Conservation (phyloP, 2,888 invertebrate species). For the Cataglyphis rosenhaueri region DNA sequence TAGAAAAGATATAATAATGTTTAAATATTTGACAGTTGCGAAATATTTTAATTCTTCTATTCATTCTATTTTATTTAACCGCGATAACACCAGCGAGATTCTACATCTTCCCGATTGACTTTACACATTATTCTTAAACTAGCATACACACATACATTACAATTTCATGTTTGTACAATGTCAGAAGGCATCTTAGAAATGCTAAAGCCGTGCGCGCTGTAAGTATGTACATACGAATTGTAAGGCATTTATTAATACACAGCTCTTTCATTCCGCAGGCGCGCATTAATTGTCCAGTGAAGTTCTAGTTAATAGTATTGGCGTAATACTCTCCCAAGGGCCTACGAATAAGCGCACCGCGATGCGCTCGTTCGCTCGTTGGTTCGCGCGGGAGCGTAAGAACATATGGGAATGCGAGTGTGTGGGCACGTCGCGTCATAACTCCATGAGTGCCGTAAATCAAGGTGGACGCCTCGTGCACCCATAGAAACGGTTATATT, state of each 20-base stretch:
- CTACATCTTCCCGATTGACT: conserved; percentile 12
- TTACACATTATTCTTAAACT: background rate
- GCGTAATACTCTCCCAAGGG: conserved; percentile 1
- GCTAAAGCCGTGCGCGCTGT: conserved; percentile 18
- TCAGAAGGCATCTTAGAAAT: conserved; percentile 30
- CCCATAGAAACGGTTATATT: conserved; percentile 84
- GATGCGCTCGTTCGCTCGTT: conserved; percentile 7
- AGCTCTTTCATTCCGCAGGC: conserved; percentile 12
- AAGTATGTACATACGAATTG: conserved; percentile 43
- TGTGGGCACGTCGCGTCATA: conserved; percentile 81
- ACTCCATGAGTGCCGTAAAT: conserved; percentile 83
- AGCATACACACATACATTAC: background rate
- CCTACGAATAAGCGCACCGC: background rate
- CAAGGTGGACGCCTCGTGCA: conserved; percentile 83
- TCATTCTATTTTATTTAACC: conserved; percentile 1
- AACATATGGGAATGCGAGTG: conserved; percentile 73
- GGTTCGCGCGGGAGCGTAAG: conserved; percentile 57
- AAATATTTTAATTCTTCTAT: background rate
- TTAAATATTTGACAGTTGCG: conserved; percentile 3
- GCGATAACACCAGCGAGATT: background rate
- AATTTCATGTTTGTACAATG: conserved; percentile 30
- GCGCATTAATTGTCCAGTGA: conserved; percentile 43
- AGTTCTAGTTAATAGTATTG: conserved; percentile 39
- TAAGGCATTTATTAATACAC: conserved; percentile 42
- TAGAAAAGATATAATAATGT: background rate